Evolutionary conservation across 2,113 vertebrate species (phyloP), one percentile per base, ranked within the genome.

Genomic region (Chrysochloris asiatica): DNA sequence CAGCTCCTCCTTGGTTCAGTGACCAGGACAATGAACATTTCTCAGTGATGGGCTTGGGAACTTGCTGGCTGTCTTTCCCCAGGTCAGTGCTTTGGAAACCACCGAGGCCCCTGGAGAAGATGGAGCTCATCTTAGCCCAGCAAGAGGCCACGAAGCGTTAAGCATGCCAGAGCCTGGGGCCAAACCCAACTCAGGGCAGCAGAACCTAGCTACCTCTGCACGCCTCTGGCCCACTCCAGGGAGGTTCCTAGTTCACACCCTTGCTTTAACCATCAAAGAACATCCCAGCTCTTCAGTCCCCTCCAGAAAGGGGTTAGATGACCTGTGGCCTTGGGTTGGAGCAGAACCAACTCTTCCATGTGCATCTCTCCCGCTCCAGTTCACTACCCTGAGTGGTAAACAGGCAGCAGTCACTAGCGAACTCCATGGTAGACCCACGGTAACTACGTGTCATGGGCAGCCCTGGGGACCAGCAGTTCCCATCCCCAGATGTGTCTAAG

Each of bases 281-380:
- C 8, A 54, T 33, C 63, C n/a, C n/a, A n/a, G n/a, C n/a, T n/a
- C n/a, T 69, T 28, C 8, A 38, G 38, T 21, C 21, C 28, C 9
- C 54, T 47, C 0, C 8, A 33, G 38, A 33, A 30, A 7, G 48
- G n/a, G n/a, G n/a, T n/a, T n/a, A n/a, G n/a, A n/a, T n/a, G n/a
- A n/a, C n/a, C n/a, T n/a, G n/a, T 19, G 3, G 13, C 50, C 4
- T 16, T n/a, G n/a, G n/a, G n/a, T 41, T 47, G 19, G 38, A 26
- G 8, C 47, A 3, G 2, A 5, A 30, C 14, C 43, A 38, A 38
- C 13, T 16, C 8, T 0, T 0, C 41, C 4, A 36, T 30, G 41
- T 30, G 1, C 8, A 59, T 14, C 30, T 41, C 45, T 38, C 45
- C 38, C 48, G 2, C 21, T 26, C 7, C 22, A 12, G 33, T n/a